A percentile compares a stretch with the other conserved stretches of the same genome.
Evolutionary conservation across 2,888 invertebrate species (phyloP).

Genomic region (Aphodius granarius): DNA sequence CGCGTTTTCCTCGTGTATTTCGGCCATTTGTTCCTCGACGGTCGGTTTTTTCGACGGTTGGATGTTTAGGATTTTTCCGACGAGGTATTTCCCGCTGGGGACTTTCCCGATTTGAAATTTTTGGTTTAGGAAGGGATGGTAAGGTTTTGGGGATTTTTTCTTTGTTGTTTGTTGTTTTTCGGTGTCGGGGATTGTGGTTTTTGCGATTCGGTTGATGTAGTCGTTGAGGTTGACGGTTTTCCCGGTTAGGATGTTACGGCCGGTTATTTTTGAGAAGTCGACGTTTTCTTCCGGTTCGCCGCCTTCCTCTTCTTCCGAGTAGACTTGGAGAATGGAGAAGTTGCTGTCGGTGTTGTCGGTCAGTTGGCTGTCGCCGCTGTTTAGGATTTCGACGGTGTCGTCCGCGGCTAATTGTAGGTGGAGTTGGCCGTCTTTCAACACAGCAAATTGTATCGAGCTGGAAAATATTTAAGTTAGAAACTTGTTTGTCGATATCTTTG

Average conservation of each 20-base stretch:
- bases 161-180: conserved; percentile 1
- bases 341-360: conserved; percentile 4
- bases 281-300: not conserved
- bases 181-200: not conserved
- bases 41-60: conserved; percentile 3
- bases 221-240: conserved; percentile 18
- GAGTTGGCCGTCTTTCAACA: conserved; percentile 37
- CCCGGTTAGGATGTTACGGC: conserved; percentile 10
- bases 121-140: conserved; percentile 25
- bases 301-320: not conserved
- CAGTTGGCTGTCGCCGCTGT: not conserved
- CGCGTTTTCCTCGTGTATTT: not conserved
- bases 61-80: conserved; percentile 36
- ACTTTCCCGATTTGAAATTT: conserved; percentile 29
- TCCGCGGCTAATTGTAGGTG: conserved; percentile 30
- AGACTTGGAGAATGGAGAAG: not conserved
- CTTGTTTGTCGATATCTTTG: too few species aligned
- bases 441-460: conserved; percentile 32
- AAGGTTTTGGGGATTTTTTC: too few species aligned
- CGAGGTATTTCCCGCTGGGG: conserved; percentile 31
- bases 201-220: conserved; percentile 15
- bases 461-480: not conserved
- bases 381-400: conserved; percentile 20
- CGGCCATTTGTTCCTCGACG: not conserved
- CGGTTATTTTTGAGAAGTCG: conserved; percentile 15